Conservation (phyloP, 2,888 invertebrate species). For the Acleris literana region DNA sequence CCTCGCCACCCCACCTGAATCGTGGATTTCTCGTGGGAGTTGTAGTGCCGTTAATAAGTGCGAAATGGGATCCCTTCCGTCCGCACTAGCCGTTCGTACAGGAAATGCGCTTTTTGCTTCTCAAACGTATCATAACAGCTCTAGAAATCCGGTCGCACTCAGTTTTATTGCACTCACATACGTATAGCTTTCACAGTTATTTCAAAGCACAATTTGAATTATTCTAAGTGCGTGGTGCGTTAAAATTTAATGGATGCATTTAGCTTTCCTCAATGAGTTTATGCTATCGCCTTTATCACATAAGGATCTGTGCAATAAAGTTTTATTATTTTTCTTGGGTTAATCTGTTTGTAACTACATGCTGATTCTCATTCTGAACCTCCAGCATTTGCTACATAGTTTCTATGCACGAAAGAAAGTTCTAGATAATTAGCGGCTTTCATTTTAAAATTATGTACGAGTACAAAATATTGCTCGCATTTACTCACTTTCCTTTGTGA, state of each 20-base stretch:
- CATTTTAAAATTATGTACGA: slow-evolving; percentile 45
- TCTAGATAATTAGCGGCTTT: slow-evolving; percentile 57
- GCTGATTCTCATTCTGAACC: not conserved
- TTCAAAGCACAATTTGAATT: slow-evolving; percentile 42
- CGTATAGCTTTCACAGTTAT: slow-evolving; percentile 46
- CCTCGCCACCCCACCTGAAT: slow-evolving; percentile 68
- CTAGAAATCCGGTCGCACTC: slow-evolving; percentile 43
- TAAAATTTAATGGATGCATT: slow-evolving; percentile 29
- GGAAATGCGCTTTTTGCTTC: slow-evolving; percentile 50
- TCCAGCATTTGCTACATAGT: slow-evolving; percentile 40
- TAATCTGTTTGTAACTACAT: not conserved
- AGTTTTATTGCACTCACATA: slow-evolving; percentile 41
- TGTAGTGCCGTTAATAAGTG: slow-evolving; percentile 65
- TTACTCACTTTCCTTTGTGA: slow-evolving; percentile 41
- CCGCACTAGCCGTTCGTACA: slow-evolving; percentile 40
- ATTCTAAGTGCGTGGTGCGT: slow-evolving; percentile 30
- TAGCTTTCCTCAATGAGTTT: slow-evolving; percentile 22
- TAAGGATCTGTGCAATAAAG: slow-evolving; percentile 1
- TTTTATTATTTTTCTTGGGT: slow-evolving; percentile 1
- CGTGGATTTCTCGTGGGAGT: slow-evolving; percentile 73
- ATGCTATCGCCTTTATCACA: slow-evolving; percentile 15
- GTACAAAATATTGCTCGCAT: slow-evolving; percentile 31
- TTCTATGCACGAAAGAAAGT: slow-evolving; percentile 52
- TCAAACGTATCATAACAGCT: slow-evolving; percentile 41
- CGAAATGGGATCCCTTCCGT: slow-evolving; percentile 55